A percentile compares a stretch with the other conserved stretches of the same genome.
Evolutionary conservation across 2,888 invertebrate species (phyloP).

Genomic region (Zeuzera pyrina): DNA sequence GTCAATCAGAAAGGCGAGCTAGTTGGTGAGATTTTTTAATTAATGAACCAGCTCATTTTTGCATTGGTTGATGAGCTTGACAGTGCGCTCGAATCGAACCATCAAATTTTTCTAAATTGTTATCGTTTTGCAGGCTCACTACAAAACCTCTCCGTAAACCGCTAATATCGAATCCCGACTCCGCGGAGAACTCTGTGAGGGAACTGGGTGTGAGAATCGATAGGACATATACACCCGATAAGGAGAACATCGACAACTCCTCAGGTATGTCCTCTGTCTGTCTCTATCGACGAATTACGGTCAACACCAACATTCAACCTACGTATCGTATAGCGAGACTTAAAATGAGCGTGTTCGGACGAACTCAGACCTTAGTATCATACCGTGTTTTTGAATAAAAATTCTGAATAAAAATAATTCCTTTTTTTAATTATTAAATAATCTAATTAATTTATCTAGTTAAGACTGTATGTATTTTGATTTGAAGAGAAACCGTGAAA

Average conservation of each 20-base stretch:
- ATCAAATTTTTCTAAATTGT: neutral
- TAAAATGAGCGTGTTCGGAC: no score
- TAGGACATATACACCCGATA: constrained; percentile 28
- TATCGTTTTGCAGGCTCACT: constrained; percentile 41
- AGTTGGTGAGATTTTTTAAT: constrained; percentile 41
- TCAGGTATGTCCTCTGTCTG: constrained; percentile 30
- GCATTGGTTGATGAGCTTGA: neutral
- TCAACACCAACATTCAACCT: no score
- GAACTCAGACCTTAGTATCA: no score
- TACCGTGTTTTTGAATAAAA: no score
- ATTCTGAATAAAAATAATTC: no score
- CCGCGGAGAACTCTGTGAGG: constrained; percentile 41
- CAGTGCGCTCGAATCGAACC: neutral
- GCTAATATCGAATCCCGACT: constrained; percentile 24
- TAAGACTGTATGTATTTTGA: no score
- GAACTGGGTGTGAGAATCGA: constrained; percentile 38
- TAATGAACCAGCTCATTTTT: no score
- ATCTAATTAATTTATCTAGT: no score
- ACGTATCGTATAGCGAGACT: no score
- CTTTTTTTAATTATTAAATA: no score
- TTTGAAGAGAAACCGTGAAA: no score
- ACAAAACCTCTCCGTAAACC: constrained; percentile 50
- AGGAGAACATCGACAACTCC: constrained; percentile 39
- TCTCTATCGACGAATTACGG: no score
- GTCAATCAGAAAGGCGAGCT: constrained; percentile 40